Percentiles rank a stretch among this genome's conserved stretches.
Evolutionary conservation across 2,113 vertebrate species (phyloP).

Genomic region (Glareola pratincola): DNA sequence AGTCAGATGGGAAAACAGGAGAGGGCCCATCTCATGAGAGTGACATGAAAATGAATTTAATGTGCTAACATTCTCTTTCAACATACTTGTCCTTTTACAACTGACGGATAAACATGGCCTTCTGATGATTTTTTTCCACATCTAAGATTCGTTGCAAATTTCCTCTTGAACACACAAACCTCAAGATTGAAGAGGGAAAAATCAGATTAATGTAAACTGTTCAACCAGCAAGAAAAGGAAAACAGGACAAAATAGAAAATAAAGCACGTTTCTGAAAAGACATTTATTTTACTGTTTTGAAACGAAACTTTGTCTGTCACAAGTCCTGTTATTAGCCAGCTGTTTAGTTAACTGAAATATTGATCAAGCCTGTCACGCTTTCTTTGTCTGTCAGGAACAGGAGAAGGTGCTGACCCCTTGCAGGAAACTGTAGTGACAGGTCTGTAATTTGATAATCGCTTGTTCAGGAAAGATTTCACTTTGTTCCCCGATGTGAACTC

Average conservation of each 20-base stretch:
- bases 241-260: background rate
- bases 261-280: background rate
- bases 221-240: background rate
- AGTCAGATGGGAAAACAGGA: background rate
- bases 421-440: conserved; percentile 54
- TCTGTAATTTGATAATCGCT: conserved; percentile 70
- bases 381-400: conserved; percentile 58
- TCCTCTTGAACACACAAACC: background rate
- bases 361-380: conserved; percentile 52
- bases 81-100: background rate
- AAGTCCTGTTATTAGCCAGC: conserved; percentile 56
- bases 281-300: conserved; percentile 53
- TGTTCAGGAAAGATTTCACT: conserved; percentile 57
- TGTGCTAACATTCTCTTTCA: background rate
- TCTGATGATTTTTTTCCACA: background rate
- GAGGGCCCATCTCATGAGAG: background rate
- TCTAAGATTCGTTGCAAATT: background rate
- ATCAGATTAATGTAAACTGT: background rate
- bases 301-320: conserved; percentile 5
- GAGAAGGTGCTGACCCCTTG: conserved; percentile 63
- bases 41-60: background rate
- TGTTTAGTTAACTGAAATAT: conserved; percentile 71
- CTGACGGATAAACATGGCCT: background rate
- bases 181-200: background rate
- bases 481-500: conserved; percentile 24